Percentiles rank a stretch among this genome's conserved stretches.
Evolutionary conservation across 2,797 vertebrate genomes (phyloP).

Genomic region (Enteromius fasciolatus): DNA sequence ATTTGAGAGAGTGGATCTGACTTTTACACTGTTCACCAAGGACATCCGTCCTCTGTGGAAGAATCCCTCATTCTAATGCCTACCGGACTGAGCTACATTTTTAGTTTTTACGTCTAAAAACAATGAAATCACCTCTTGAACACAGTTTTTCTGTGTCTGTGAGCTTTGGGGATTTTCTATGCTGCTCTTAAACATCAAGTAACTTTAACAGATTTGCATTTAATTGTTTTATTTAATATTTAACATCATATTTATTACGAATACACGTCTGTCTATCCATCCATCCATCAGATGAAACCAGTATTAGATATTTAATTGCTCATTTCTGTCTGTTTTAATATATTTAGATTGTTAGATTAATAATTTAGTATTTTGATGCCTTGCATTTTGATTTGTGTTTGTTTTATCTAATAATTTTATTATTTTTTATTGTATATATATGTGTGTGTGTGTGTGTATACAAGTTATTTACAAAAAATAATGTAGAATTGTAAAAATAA

Average conservation of each 20-base stretch:
- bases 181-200: not conserved
- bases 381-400: not conserved
- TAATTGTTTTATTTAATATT: not conserved
- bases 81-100: not conserved
- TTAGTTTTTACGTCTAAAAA: not conserved
- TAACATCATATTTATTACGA: not conserved
- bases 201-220: not conserved
- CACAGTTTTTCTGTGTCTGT: not conserved
- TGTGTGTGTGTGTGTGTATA: too few species aligned
- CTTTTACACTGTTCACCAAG: not conserved
- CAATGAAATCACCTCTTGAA: not conserved
- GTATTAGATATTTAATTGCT: not conserved
- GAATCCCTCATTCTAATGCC: not conserved
- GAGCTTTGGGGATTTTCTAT: too few species aligned
- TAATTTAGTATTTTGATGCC: not conserved
- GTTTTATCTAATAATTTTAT: not conserved
- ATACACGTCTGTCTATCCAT: not conserved
- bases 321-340: not conserved
- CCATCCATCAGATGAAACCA: not conserved
- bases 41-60: not conserved
- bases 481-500: too few species aligned
- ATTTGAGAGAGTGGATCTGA: conserved; percentile 5
- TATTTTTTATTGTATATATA: not conserved
- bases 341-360: not conserved
- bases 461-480: too few species aligned